phyloP scores from a whole-genome alignment of 2,888 invertebrate species.

The Tipula helvola region DNA sequence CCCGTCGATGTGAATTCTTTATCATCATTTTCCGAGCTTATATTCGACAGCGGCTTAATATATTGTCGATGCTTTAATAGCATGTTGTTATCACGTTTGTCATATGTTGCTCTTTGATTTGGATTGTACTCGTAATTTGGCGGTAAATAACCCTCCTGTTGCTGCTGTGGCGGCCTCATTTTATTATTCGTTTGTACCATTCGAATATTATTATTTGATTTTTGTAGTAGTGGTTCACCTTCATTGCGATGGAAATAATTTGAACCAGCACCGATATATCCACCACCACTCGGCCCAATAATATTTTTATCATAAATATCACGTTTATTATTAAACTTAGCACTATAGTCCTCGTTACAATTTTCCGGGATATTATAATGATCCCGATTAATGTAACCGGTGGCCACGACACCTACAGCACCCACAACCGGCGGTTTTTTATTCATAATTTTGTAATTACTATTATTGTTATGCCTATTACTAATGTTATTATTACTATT shows the following conservation, averaged over 20 bases:
- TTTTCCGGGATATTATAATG: slow-evolving; percentile 36
- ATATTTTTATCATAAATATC: slow-evolving; percentile 9
- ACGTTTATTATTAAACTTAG: slow-evolving; percentile 6
- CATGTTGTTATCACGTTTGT: slow-evolving; percentile 5
- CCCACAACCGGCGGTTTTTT: background rate
- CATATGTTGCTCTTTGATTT: background rate
- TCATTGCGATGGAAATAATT: slow-evolving; percentile 31
- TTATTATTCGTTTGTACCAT: background rate
- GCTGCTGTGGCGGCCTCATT: background rate
- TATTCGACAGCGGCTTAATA: slow-evolving; percentile 45
- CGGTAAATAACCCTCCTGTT: slow-evolving; percentile 17
- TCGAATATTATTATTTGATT: slow-evolving; percentile 6
- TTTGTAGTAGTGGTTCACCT: slow-evolving; percentile 34
- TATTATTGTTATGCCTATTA: slow-evolving; percentile 10
- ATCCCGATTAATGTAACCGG: slow-evolving; percentile 22
- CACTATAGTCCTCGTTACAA: slow-evolving; percentile 23
- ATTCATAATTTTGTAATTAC: slow-evolving; percentile 19
- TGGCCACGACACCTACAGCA: slow-evolving; percentile 14
- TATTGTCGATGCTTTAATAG: slow-evolving; percentile 30
- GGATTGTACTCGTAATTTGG: slow-evolving; percentile 29
- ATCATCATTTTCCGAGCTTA: slow-evolving; percentile 36
- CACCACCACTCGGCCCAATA: slow-evolving; percentile 10
- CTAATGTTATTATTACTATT: slow-evolving; percentile 10
- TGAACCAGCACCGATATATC: background rate
- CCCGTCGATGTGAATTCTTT: slow-evolving; percentile 58